A percentile compares a stretch with the other conserved stretches of the same genome.
phyloP scores from a whole-genome alignment of 2,888 invertebrate genomes.

The Cataglyphis albicans region DNA sequence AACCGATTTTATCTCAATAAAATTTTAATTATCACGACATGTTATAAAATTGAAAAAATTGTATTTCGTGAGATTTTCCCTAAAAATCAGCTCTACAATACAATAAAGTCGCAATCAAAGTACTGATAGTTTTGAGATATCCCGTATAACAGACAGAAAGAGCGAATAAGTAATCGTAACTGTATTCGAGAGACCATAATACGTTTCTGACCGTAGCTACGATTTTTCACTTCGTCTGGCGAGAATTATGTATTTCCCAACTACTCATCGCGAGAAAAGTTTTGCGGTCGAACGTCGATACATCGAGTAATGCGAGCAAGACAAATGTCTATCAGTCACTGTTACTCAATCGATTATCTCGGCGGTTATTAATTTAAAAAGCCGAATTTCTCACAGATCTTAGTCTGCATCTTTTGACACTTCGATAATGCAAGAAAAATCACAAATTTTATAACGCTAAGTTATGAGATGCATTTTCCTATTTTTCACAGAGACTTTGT shows the following conservation, averaged over 20 bases:
- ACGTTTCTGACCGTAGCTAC: conserved; percentile 62
- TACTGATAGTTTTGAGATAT: conserved; percentile 34
- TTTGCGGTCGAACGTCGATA: conserved; percentile 47
- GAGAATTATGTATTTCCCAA: conserved; percentile 47
- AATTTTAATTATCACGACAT: background rate
- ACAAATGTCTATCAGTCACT: conserved; percentile 6
- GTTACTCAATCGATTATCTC: conserved; percentile 21
- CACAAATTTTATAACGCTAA: background rate
- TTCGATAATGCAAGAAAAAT: conserved; percentile 40
- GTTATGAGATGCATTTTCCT: background rate
- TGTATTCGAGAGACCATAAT: conserved; percentile 51
- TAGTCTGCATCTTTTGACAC: background rate
- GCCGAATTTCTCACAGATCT: conserved; percentile 7
- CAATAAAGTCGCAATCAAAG: background rate
- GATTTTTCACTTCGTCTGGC: conserved; percentile 62
- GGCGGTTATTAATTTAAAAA: conserved; percentile 26
- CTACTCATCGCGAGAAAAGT: conserved; percentile 50
- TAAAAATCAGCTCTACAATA: background rate
- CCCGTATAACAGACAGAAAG: conserved; percentile 38
- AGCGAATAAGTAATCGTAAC: conserved; percentile 46
- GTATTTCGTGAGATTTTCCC: conserved; percentile 6
- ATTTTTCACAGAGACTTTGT: background rate
- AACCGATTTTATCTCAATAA: conserved; percentile 21
- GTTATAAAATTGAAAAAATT: background rate
- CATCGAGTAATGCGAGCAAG: conserved; percentile 54